A percentile compares a stretch with the other conserved stretches of the same genome.
phyloP scores from a whole-genome alignment of 2,888 invertebrate species.

The Caenorhabditis imperialis region DNA sequence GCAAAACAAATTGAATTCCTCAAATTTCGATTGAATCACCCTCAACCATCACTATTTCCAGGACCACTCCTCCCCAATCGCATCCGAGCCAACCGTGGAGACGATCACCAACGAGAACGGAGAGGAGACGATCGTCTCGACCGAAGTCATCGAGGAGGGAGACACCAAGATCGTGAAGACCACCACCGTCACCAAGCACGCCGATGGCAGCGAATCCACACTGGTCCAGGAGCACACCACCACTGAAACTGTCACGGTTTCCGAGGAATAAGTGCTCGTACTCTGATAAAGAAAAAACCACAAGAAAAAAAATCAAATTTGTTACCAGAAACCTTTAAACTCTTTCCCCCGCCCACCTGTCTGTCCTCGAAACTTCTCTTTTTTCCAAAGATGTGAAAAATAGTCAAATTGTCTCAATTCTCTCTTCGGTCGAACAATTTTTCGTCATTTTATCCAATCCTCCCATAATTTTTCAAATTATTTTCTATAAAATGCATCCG shows the following conservation, averaged over 20 bases:
- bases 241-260: constrained; percentile 27
- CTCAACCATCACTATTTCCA: too few species aligned
- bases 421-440: not conserved
- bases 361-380: not conserved
- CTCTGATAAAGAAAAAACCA: not conserved
- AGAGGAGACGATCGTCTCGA: constrained; percentile 56
- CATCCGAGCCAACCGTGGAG: constrained; percentile 43
- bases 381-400: constrained; percentile 4
- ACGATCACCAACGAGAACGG: constrained; percentile 49
- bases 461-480: not conserved
- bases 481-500: too few species aligned
- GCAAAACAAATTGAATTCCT: too few species aligned
- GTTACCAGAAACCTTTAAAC: not conserved
- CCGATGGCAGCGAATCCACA: constrained; percentile 59
- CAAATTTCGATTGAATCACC: too few species aligned
- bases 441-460: not conserved
- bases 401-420: not conserved
- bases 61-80: constrained; percentile 22
- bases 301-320: not conserved
- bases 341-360: not conserved
- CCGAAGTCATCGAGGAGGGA: constrained; percentile 55
- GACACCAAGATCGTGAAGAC: constrained; percentile 51
- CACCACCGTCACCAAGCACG: constrained; percentile 59
- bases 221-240: constrained; percentile 60
- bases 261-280: constrained; percentile 33